Conservation (phyloP, 2,797 vertebrate genomes). For the Bryconaethiops microstoma region DNA sequence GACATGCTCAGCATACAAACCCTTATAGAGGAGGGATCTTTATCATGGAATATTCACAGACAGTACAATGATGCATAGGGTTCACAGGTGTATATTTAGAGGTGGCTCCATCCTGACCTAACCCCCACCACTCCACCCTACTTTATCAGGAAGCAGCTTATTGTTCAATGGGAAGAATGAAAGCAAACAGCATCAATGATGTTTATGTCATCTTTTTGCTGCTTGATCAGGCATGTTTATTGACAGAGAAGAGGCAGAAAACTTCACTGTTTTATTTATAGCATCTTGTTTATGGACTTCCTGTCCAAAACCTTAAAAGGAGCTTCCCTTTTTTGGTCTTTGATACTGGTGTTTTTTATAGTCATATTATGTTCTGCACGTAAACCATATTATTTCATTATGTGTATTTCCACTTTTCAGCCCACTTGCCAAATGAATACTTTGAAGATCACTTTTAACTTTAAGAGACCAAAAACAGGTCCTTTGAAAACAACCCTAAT, state of each 20-base stretch:
- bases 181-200: conserved; percentile 49
- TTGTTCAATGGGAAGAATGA: conserved; percentile 59
- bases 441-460: conserved; percentile 2
- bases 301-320: conserved; percentile 28
- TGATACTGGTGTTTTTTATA: conserved; percentile 26
- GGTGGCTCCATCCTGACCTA: conserved; percentile 6
- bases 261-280: conserved; percentile 54
- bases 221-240: conserved; percentile 53
- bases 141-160: conserved; percentile 55
- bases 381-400: conserved; percentile 8
- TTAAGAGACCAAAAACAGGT: not conserved
- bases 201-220: conserved; percentile 57
- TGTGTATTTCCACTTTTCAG: not conserved
- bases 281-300: conserved; percentile 55
- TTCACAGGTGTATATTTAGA: conserved; percentile 7
- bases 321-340: conserved; percentile 39
- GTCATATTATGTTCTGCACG: conserved; percentile 22
- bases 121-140: conserved; percentile 15
- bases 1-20: not conserved
- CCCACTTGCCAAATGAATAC: not conserved
- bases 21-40: not conserved
- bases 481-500: conserved; percentile 19
- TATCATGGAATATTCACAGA: not conserved
- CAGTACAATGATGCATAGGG: not conserved
- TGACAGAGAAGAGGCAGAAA: conserved; percentile 35